phyloP scores from a whole-genome alignment of 2,888 invertebrate genomes.

The Sarcophaga carnaria region DNA sequence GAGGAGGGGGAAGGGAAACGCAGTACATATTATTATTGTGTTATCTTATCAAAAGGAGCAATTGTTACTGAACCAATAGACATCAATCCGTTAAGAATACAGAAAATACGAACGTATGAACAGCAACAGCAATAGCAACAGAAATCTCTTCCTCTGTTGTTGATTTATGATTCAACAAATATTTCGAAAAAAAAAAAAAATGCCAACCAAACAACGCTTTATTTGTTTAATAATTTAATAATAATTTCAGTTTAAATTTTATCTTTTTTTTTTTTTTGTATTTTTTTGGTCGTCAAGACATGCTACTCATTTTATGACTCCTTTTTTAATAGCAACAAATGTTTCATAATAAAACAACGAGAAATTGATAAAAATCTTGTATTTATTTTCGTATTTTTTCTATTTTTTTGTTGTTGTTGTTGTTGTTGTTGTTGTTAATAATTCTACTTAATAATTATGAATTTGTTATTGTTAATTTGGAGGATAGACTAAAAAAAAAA shows the following conservation, averaged over 20 bases:
- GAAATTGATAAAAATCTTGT: slow-evolving; percentile 69
- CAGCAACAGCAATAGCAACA: not conserved
- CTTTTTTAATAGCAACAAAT: slow-evolving; percentile 48
- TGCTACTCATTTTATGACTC: slow-evolving; percentile 65
- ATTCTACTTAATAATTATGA: slow-evolving; percentile 23
- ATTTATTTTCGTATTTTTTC: slow-evolving; percentile 55
- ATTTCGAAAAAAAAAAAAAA: slow-evolving; percentile 56
- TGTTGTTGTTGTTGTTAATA: slow-evolving; percentile 28
- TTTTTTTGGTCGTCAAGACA: slow-evolving; percentile 32
- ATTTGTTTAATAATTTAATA: slow-evolving; percentile 61
- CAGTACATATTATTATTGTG: slow-evolving; percentile 38
- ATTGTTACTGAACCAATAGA: slow-evolving; percentile 56
- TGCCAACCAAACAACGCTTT: slow-evolving; percentile 14
- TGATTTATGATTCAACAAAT: slow-evolving; percentile 67
- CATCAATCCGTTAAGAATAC: slow-evolving; percentile 50
- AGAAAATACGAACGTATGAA: not conserved
- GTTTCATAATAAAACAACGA: not conserved
- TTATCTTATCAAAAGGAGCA: slow-evolving; percentile 48
- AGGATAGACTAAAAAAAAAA: slow-evolving; percentile 53
- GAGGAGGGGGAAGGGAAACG: slow-evolving; percentile 5
- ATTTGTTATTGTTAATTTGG: slow-evolving; percentile 70
- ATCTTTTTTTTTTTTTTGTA: slow-evolving; percentile 55
- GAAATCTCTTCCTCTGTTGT: slow-evolving; percentile 55
- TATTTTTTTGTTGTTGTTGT: not conserved
- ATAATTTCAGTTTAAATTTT: slow-evolving; percentile 42